A percentile compares a stretch with the other conserved stretches of the same genome.
phyloP scores from a whole-genome alignment of 2,797 vertebrate species.

The Artibeus jamaicensis region DNA sequence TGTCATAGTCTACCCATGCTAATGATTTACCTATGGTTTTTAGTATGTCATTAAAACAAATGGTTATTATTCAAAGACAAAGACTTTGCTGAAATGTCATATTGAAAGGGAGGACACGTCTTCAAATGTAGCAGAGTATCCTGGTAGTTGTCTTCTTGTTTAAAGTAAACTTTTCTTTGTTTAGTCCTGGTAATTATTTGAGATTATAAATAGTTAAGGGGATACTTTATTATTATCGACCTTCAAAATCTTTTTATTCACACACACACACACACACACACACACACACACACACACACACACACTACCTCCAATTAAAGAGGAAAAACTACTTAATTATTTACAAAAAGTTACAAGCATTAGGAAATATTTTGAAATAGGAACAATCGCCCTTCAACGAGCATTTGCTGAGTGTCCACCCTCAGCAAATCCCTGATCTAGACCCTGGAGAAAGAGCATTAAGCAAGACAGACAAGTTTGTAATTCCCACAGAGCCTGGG shows the following conservation, averaged over 20 bases:
- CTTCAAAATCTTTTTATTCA: background rate
- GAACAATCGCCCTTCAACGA: background rate
- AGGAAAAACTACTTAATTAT: background rate
- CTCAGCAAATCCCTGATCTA: background rate
- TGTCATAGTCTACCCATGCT: background rate
- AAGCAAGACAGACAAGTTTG: background rate
- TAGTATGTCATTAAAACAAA: conserved; percentile 27
- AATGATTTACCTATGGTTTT: background rate
- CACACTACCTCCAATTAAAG: background rate
- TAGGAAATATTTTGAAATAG: background rate
- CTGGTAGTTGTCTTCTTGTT: background rate
- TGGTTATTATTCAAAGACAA: conserved; percentile 3
- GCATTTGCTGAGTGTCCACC: background rate
- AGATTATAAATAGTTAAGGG: background rate
- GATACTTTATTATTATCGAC: background rate
- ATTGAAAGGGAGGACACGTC: background rate
- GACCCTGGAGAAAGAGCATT: background rate
- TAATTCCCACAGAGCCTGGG: background rate
- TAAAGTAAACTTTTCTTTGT: background rate
- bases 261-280: background rate
- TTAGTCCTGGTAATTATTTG: background rate
- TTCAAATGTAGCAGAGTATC: background rate
- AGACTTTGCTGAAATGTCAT: background rate
- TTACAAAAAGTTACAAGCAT: background rate
- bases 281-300: background rate